These are phyloP conservation scores for Rhinogobio ventralis DNA, from an alignment of 2,797 vertebrate species.

Conservation along the genomic window DNA sequence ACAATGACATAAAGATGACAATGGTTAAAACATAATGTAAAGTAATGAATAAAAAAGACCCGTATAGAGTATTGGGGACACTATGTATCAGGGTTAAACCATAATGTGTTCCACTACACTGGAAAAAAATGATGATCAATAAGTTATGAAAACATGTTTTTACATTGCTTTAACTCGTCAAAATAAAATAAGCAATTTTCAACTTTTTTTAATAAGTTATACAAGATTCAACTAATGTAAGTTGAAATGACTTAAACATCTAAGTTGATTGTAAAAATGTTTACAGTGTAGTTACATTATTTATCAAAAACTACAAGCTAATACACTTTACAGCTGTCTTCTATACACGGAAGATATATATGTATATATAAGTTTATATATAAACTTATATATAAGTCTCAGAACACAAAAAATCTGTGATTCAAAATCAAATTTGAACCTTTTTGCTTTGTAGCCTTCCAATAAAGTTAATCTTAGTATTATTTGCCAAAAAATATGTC, in stretches of 20 bases:
- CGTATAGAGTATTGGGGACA: background rate
- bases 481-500: background rate
- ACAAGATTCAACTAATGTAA: no score
- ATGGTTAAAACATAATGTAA: background rate
- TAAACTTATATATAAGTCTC: background rate
- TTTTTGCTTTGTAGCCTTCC: background rate
- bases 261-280: no score
- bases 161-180: no score
- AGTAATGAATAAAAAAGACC: background rate
- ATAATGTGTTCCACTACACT: background rate
- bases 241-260: no score
- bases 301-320: background rate
- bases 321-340: background rate
- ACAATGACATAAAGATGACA: background rate
- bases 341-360: background rate
- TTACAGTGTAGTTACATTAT: background rate
- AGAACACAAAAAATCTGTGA: no score
- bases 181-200: no score
- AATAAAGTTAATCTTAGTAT: background rate
- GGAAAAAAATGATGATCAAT: no score
- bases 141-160: no score
- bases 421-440: background rate
- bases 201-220: no score
- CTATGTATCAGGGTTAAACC: background rate
- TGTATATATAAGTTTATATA: no score